Evolutionary conservation across 2,888 invertebrate species (phyloP), one percentile per base, ranked within the genome.

Genomic region (Globia sparganii): DNA sequence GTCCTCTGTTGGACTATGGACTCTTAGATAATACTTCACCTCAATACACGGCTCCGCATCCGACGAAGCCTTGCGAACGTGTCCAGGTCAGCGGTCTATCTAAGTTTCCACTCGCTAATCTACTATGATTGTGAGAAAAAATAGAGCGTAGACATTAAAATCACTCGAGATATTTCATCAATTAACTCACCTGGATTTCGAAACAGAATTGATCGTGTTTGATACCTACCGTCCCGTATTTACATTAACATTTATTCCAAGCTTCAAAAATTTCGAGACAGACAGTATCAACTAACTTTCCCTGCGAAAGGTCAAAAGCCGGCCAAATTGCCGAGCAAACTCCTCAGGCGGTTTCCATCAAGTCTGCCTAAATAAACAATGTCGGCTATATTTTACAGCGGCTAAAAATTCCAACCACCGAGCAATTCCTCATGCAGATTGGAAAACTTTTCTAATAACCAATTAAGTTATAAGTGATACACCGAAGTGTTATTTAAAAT

Each of bases 391-490:
- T 88, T 88, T 85, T 72, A 80, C 72, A 59, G 77, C 72, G 66
- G 68, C 84, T 71, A 86, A 88, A 88, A 88, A 87, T 80, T 77
- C 77, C 75, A 71, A 78, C 85, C 86, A 77, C 84, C 82, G 83
- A 80, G 80, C 86, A 89, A 92, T 92, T 92, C 88, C 90, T 89
- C 89, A 92, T 93, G 93, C 90, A 94, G 93, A 94, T 95, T 94
- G 94, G 92, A 93, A 95, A 94, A 95, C 88, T 94, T 94, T 91
- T 89, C 89, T 90, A 92, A 93, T 93, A 94, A 92, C 93, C 94
- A 94, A 94, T 94, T 94, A 94, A 92, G 91, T 92, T 91, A 92
- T 90, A 91, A 90, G 89, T 89, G 90, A 92, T 91, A 91, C 87
- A 85, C 80, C 80, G 73, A 83, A 87, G 75, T 84, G 83, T 86